phyloP scores from a whole-genome alignment of 1,140 invertebrate genomes.

The Camponotus vicinus region DNA sequence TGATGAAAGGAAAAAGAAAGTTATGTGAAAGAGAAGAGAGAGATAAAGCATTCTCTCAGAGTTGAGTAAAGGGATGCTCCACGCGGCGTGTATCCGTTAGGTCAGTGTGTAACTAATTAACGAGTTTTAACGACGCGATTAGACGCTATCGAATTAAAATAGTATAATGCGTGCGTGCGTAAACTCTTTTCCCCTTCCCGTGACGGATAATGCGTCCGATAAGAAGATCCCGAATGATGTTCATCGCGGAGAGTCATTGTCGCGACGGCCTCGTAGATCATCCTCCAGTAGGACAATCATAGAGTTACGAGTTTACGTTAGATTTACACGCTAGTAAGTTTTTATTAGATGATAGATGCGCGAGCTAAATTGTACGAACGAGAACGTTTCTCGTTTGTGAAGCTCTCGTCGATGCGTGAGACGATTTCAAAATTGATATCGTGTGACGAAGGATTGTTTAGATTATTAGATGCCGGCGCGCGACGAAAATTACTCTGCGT shows the following conservation, averaged over 20 bases:
- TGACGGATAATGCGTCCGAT: slow-evolving; percentile 37
- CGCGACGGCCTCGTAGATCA: slow-evolving; percentile 42
- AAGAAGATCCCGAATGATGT: background rate
- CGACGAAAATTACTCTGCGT: background rate
- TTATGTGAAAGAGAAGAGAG: background rate
- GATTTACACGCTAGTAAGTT: slow-evolving; percentile 29
- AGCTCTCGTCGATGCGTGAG: slow-evolving; percentile 11
- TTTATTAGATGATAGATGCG: slow-evolving; percentile 50
- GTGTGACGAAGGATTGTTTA: slow-evolving; percentile 27
- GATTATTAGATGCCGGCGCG: slow-evolving; percentile 9
- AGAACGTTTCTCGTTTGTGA: slow-evolving; percentile 4
- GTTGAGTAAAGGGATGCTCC: slow-evolving; percentile 64
- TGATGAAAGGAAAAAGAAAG: background rate
- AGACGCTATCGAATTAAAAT: slow-evolving; percentile 73
- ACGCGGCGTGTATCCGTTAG: slow-evolving; percentile 58
- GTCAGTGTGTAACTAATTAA: slow-evolving; percentile 72
- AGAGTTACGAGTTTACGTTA: slow-evolving; percentile 61
- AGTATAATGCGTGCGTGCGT: slow-evolving; percentile 61
- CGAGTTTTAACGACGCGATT: slow-evolving; percentile 72
- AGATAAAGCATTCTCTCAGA: slow-evolving; percentile 43
- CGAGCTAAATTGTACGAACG: background rate
- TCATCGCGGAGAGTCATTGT: slow-evolving; percentile 12
- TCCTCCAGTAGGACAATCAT: slow-evolving; percentile 75
- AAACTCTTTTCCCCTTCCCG: slow-evolving; percentile 60
- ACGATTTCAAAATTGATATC: background rate